Conservation (phyloP, 37 sponge, comb jelly and placozoan genomes). For the Oopsacas minuta region DNA sequence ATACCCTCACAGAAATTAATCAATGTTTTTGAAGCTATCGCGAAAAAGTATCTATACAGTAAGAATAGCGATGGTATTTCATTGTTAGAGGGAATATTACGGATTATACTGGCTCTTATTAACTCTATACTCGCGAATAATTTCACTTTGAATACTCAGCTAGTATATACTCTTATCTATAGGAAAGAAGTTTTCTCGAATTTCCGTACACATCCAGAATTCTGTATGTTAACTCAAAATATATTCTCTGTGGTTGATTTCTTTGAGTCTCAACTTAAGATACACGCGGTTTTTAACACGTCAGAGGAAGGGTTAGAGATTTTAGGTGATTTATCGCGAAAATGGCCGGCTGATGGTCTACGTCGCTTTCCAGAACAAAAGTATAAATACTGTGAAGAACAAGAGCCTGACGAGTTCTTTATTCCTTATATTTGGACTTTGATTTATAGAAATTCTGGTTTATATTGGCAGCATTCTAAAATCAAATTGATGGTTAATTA, state of each 20-base stretch:
- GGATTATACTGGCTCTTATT: conserved; percentile 80
- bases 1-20: conserved; percentile 68
- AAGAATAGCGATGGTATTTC: background rate
- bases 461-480: conserved; percentile 29
- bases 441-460: conserved; percentile 30
- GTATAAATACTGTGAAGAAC: conserved; percentile 89
- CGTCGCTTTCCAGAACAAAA: conserved; percentile 80
- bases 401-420: conserved; percentile 89
- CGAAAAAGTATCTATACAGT: background rate
- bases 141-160: conserved; percentile 68
- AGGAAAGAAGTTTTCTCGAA: conserved; percentile 66
- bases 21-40: background rate
- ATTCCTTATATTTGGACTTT: conserved; percentile 95
- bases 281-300: conserved; percentile 39
- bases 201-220: conserved; percentile 55
- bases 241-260: conserved; percentile 59
- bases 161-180: conserved; percentile 83
- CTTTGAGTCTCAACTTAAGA: conserved; percentile 26
- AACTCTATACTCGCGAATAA: conserved; percentile 70
- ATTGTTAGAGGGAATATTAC: conserved; percentile 68
- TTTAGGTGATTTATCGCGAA: conserved; percentile 46
- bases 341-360: conserved; percentile 73
- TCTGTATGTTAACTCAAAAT: conserved; percentile 68
- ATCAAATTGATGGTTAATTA: conserved; percentile 19
- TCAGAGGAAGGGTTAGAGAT: conserved; percentile 54